These are phyloP conservation scores for Boulengeromyrus knoepffleri DNA, from an alignment of 2,113 vertebrate genomes.

Conservation along the genomic window DNA sequence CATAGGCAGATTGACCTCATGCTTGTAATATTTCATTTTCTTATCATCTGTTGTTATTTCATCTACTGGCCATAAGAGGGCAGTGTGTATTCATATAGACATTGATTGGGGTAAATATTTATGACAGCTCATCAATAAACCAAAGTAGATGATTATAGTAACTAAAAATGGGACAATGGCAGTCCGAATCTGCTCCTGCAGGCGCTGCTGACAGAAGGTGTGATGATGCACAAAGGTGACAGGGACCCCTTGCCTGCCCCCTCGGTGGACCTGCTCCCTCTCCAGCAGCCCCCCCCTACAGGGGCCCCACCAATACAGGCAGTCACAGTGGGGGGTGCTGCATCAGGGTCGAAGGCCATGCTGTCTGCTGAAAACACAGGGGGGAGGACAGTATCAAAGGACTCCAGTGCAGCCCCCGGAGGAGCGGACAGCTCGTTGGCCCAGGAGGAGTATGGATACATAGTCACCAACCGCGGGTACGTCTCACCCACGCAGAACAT, in stretches of 20 bases:
- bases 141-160: background rate
- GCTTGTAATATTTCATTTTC: background rate
- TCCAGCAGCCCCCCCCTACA: background rate
- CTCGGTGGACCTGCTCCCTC: background rate
- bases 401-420: background rate
- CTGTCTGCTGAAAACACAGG: slow-evolving; percentile 19
- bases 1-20: background rate
- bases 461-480: slow-evolving; percentile 81
- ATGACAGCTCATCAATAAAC: background rate
- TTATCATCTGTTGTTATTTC: background rate
- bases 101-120: background rate
- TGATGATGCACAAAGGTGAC: slow-evolving; percentile 13
- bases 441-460: slow-evolving; percentile 73
- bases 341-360: slow-evolving; percentile 15
- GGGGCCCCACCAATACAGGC: background rate
- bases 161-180: background rate
- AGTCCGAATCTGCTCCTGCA: background rate
- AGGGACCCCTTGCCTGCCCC: background rate
- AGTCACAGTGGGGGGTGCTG: slow-evolving; percentile 12
- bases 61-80: background rate
- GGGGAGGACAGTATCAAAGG: slow-evolving; percentile 21
- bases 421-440: background rate
- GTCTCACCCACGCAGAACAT: background rate
- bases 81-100: background rate
- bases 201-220: slow-evolving; percentile 11